Evolutionary conservation across 2,888 invertebrate genomes (phyloP).

Genomic region (Blastobasis adustella): DNA sequence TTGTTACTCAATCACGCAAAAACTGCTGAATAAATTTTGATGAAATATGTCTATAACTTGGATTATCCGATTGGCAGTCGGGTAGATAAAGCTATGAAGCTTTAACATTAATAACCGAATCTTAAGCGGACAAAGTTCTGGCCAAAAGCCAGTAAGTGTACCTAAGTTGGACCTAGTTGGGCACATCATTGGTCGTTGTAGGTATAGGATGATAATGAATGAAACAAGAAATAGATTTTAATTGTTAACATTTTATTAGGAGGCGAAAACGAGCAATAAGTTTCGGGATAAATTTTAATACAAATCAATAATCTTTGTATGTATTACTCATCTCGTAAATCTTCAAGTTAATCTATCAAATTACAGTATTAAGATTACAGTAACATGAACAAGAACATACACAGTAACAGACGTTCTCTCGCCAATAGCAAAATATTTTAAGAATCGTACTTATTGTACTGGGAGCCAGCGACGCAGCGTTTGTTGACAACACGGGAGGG

Average conservation of each 20-base stretch:
- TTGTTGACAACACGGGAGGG: too few relatives aligned
- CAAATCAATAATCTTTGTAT: conserved; percentile 68
- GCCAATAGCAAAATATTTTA: conserved; percentile 45
- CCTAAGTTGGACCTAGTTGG: too few relatives aligned
- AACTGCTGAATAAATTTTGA: too few relatives aligned
- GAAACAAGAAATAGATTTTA: conserved; percentile 37
- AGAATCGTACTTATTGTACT: background rate
- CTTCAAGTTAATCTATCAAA: conserved; percentile 67
- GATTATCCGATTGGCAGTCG: too few relatives aligned
- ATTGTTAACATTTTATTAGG: conserved; percentile 75
- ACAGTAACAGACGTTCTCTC: conserved; percentile 51
- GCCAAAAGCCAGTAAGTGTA: too few relatives aligned
- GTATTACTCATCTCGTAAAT: conserved; percentile 51
- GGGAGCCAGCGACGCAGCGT: too few relatives aligned
- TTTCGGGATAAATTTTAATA: conserved; percentile 68
- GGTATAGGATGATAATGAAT: conserved; percentile 17
- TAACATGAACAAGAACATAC: conserved; percentile 71
- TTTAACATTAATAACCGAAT: too few relatives aligned
- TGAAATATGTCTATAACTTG: too few relatives aligned
- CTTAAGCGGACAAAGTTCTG: too few relatives aligned
- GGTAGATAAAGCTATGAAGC: too few relatives aligned
- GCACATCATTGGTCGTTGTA: too few relatives aligned
- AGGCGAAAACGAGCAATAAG: conserved; percentile 75
- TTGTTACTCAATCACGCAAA: too few relatives aligned
- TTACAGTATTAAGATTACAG: conserved; percentile 70